Evolutionary conservation across 2,113 vertebrate genomes (phyloP).

Genomic region (Shinisaurus crocodilurus): DNA sequence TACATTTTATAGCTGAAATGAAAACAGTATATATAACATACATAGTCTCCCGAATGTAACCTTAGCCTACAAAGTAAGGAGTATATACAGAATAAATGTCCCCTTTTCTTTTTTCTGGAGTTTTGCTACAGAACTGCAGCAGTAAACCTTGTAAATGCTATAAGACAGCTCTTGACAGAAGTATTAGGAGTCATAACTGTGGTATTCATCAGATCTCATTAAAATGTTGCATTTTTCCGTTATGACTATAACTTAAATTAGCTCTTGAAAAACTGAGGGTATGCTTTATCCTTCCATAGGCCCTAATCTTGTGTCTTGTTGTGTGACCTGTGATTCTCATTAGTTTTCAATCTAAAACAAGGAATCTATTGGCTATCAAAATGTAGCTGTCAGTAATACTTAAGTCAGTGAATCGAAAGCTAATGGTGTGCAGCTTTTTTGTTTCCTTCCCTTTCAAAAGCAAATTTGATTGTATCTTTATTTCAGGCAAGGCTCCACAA

Average conservation of each 20-base stretch:
- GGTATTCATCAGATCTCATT: not conserved
- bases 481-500: not conserved
- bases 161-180: not conserved
- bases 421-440: not conserved
- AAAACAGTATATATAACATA: not conserved
- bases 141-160: not conserved
- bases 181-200: not conserved
- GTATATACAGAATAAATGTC: not conserved
- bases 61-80: not conserved
- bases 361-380: not conserved
- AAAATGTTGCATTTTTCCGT: not conserved
- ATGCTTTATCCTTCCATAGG: not conserved
- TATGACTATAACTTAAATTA: slow-evolving; percentile 5
- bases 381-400: not conserved
- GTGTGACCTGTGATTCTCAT: not conserved
- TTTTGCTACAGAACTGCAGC: not conserved
- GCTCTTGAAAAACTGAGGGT: not conserved
- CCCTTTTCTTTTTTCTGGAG: not conserved
- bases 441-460: not conserved
- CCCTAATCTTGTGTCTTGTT: not conserved
- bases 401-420: not conserved
- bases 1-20: slow-evolving; percentile 11
- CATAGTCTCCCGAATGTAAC: not conserved
- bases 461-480: not conserved
- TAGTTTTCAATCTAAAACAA: not conserved